Evolutionary conservation across 2,797 vertebrate genomes (phyloP).

Genomic region (Takifugu ocellatus): DNA sequence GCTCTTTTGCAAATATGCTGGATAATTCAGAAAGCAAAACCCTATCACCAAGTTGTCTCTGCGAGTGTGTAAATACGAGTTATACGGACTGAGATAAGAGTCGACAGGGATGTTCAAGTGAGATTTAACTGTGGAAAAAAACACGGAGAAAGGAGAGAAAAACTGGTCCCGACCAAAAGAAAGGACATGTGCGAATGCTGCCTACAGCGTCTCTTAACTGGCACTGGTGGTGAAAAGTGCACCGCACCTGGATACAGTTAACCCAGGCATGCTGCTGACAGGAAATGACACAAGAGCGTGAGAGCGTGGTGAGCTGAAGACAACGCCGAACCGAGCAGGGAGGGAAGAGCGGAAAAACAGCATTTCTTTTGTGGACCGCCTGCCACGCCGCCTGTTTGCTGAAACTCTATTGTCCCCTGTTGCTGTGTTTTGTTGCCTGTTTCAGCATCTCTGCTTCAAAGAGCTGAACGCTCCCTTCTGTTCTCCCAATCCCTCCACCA

Average conservation of each 20-base stretch:
- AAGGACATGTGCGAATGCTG: no score
- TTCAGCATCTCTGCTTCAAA: constrained; percentile 69
- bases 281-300: constrained; percentile 3
- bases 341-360: constrained; percentile 44
- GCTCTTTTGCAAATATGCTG: no score
- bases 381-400: constrained; percentile 44
- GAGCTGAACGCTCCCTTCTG: constrained; percentile 45
- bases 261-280: constrained; percentile 5
- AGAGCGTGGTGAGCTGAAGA: constrained; percentile 34
- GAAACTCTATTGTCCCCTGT: constrained; percentile 45
- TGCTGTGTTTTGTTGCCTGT: constrained; percentile 54
- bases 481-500: constrained; percentile 52
- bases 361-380: constrained; percentile 62
- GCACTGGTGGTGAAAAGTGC: constrained; percentile 4
- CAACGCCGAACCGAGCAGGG: constrained; percentile 1
- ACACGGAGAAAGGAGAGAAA: no score
- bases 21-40: no score
- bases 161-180: no score
- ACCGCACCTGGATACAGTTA: constrained; percentile 5
- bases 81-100: no score
- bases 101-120: no score
- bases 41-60: no score
- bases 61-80: no score
- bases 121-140: no score
- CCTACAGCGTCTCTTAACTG: not conserved